Base-by-base conservation (phyloP, 2,888 invertebrate species). In the Oscheius onirici region DNA sequence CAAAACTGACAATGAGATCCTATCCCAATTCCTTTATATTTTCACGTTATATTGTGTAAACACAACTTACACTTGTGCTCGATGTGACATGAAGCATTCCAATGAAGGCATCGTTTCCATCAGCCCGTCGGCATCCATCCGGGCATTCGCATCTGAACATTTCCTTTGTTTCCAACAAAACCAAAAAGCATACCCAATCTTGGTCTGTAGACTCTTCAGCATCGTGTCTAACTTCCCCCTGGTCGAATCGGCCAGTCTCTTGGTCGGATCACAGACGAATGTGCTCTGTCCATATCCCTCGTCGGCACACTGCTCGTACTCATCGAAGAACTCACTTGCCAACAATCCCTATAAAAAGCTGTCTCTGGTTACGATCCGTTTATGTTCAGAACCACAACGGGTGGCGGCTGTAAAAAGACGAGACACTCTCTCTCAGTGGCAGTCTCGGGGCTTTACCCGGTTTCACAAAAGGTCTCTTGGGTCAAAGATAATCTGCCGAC, bases 11-110 rank as follows among this genome's bases (percentile, higher is more conserved):
- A n/a, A n/a, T n/a, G n/a, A n/a, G n/a, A n/a, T n/a, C n/a, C n/a
- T n/a, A n/a, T n/a, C n/a, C n/a, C n/a, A n/a, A n/a, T n/a, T n/a
- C n/a, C n/a, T n/a, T n/a, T n/a, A n/a, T n/a, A n/a, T n/a, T n/a
- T n/a, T n/a, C n/a, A n/a, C n/a, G n/a, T n/a, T n/a, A n/a, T n/a
- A n/a, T n/a, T n/a, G n/a, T n/a, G n/a, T n/a, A n/a, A n/a, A n/a
- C n/a, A 20, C 8, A 26, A 66, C 78, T 74, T 68, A 78, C 82
- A 70, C 72, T 77, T 52, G 73, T 77, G 10, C 78, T 77, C 28
- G 78, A 74, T 40, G 83, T 77, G 15, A 84, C 82, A 65, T 82
- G 80, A 61, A 84, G 77, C 22, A 83, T 72, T 43, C 82, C 83
- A 40, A 83, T 74, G 73, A 80, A 84, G 15, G 74, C 76, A 51